These are phyloP conservation scores for Saxicola maurus DNA, from an alignment of 2,797 vertebrate species.

Conservation along the genomic window DNA sequence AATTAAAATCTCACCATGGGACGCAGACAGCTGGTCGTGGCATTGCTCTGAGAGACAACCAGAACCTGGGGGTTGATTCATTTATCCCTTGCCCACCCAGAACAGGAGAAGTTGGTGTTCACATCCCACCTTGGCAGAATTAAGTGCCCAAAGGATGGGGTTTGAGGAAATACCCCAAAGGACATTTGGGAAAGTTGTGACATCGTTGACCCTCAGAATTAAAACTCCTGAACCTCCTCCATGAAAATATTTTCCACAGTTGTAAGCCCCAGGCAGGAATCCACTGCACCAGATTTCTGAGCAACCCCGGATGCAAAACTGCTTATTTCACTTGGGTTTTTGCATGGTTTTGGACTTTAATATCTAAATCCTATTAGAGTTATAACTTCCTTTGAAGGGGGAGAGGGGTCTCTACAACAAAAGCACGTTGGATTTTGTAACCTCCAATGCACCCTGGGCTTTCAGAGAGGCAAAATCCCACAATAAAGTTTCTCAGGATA, in stretches of 20 bases:
- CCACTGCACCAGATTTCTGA: not conserved
- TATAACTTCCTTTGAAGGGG: not conserved
- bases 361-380: slow-evolving; percentile 55
- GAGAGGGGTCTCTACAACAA: not conserved
- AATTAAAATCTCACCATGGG: not conserved
- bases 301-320: not conserved
- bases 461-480: not conserved
- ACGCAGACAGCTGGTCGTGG: accelerated
- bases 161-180: not conserved
- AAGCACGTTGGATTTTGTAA: slow-evolving; percentile 18
- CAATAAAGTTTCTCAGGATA: not conserved
- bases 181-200: not conserved
- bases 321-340: not conserved
- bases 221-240: not conserved
- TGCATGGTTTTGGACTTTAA: not conserved
- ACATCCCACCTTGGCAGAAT: not conserved
- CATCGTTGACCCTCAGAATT: accelerated
- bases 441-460: not conserved
- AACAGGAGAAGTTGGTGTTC: not conserved
- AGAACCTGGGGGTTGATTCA: not conserved
- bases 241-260: not conserved
- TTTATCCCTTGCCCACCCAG: not conserved
- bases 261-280: not conserved
- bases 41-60: not conserved
- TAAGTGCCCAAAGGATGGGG: not conserved